A percentile compares a stretch with the other conserved stretches of the same genome.
phyloP scores from a whole-genome alignment of 2,797 vertebrate genomes.

The Tolypeutes matacus region DNA sequence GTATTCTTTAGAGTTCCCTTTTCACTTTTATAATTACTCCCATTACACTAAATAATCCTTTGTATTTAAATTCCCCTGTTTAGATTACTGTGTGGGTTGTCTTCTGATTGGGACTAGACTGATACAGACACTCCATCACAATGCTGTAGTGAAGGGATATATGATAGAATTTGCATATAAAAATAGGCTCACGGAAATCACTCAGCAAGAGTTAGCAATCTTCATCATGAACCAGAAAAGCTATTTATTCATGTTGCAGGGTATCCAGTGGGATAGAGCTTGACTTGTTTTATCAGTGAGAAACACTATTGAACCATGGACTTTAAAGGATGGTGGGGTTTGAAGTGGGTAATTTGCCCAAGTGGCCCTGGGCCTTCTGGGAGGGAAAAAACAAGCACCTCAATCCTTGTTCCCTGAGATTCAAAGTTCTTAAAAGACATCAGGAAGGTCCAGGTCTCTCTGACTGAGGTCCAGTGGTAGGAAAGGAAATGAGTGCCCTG shows the following conservation, averaged over 20 bases:
- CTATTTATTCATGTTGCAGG: neutral
- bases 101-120: neutral
- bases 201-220: constrained; percentile 18
- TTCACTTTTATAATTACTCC: neutral
- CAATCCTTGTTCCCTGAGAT: neutral
- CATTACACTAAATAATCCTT: neutral
- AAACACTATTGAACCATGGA: neutral
- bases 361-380: neutral
- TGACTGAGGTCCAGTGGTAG: neutral
- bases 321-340: neutral
- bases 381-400: neutral
- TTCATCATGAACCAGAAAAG: constrained; percentile 26
- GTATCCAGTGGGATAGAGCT: neutral
- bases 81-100: neutral
- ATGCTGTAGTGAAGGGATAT: neutral
- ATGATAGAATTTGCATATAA: neutral
- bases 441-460: neutral
- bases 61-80: neutral
- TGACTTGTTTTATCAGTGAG: neutral
- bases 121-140: neutral
- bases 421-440: neutral
- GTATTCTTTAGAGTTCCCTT: neutral
- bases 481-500: neutral
- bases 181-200: neutral
- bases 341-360: neutral